A percentile compares a stretch with the other conserved stretches of the same genome.
Evolutionary conservation across 92 coral and sea anemone genomes (phyloP).

Genomic region (Umimayanthus chanpuru): DNA sequence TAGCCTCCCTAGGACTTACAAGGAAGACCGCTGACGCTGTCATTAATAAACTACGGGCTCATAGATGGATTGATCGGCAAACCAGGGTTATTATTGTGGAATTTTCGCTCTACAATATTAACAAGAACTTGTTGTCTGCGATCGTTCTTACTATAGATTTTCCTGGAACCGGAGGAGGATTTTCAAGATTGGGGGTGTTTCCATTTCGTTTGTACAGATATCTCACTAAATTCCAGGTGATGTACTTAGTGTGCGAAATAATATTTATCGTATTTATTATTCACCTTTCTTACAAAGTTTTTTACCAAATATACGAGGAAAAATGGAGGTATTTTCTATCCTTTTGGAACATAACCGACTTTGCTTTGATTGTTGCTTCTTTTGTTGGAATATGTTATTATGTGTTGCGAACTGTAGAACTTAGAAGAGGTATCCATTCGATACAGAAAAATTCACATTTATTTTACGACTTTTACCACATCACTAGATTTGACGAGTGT

Average conservation of each 20-base stretch:
- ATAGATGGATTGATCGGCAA: conserved; percentile 59
- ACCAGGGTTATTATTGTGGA: conserved; percentile 69
- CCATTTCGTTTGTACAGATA: conserved; percentile 73
- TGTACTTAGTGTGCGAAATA: conserved; percentile 67
- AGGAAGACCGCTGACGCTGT: conserved; percentile 41
- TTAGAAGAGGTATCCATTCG: conserved; percentile 48
- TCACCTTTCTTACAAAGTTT: conserved; percentile 50
- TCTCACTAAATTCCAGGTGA: conserved; percentile 58
- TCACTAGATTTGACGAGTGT: conserved; percentile 63
- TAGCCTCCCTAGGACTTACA: conserved; percentile 53
- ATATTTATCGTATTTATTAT: conserved; percentile 65
- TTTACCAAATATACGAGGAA: conserved; percentile 45
- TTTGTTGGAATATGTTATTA: no score
- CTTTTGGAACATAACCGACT: conserved; percentile 65
- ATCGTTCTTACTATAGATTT: conserved; percentile 58
- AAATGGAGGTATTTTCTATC: conserved; percentile 55
- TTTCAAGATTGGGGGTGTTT: conserved; percentile 58
- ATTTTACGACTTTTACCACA: conserved; percentile 61
- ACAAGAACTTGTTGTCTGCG: conserved; percentile 56
- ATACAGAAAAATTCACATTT: conserved; percentile 51
- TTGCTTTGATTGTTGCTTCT: conserved; percentile 50
- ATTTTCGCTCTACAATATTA: conserved; percentile 67
- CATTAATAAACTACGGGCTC: conserved; percentile 42
- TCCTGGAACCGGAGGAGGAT: conserved; percentile 60
- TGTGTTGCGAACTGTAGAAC: no score